Percentiles rank a stretch among this genome's conserved stretches.
Conservation (phyloP, 2,888 invertebrate genomes). For the Ormyrus thymus region DNA sequence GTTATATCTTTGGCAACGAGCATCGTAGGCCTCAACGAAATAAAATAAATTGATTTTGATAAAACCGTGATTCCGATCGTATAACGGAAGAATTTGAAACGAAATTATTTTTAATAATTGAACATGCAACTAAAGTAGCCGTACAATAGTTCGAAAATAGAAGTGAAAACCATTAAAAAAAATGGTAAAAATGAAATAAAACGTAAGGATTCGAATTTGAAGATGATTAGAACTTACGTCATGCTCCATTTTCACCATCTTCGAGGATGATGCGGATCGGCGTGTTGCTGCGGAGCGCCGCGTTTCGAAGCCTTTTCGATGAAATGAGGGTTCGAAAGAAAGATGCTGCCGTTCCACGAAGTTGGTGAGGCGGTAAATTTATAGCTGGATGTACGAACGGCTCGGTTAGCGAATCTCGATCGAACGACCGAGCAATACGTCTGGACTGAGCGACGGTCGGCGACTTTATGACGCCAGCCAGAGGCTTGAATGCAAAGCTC, state of each 20-base stretch:
- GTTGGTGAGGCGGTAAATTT: background rate
- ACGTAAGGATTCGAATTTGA: too few species aligned
- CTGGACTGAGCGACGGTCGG: background rate
- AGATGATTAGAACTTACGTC: constrained; percentile 63
- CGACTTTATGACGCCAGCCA: background rate
- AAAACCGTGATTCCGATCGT: too few species aligned
- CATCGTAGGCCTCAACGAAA: too few species aligned
- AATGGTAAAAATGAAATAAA: background rate
- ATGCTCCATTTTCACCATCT: constrained; percentile 73
- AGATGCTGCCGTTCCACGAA: background rate
- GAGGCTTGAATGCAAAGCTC: too few species aligned
- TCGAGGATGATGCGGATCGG: constrained; percentile 55
- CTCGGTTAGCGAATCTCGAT: constrained; percentile 30
- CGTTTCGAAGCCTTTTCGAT: constrained; percentile 49
- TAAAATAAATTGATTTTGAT: too few species aligned
- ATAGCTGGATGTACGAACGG: too few species aligned
- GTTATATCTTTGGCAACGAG: too few species aligned
- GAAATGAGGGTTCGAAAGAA: too few species aligned
- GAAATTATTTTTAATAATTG: too few species aligned
- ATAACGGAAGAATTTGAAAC: too few species aligned
- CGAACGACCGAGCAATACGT: too few species aligned
- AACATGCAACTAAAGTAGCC: too few species aligned
- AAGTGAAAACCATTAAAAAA: background rate
- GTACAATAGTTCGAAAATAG: background rate
- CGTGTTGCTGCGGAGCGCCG: constrained; percentile 42